Evolutionary conservation across 2,888 invertebrate genomes (phyloP), one percentile per base, ranked within the genome.

Genomic region (Hydropsyche betteni): DNA sequence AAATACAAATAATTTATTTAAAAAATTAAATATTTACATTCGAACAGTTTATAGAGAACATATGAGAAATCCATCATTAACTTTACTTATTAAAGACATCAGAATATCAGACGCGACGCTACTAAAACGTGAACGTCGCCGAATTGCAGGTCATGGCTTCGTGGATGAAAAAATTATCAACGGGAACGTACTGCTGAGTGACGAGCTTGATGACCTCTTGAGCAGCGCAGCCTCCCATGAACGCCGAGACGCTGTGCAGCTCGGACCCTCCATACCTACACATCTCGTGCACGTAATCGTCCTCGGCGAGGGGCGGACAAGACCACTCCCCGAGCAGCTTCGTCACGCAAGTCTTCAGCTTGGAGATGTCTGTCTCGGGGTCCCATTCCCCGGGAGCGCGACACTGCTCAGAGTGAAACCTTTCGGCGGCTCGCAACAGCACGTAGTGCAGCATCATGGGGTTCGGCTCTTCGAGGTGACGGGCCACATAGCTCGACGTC

Each of bases 181-280:
- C 90, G 52, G 99, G 99, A 82, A 96, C 94, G 85, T 97, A 99
- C 87, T 99, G 99, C 82, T 92, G 91, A 2, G 99, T 99, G 74
- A 98, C 90, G 75, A 99, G 88, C 87, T 99, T 99, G 80, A 98
- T 96, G 4, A 93, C 92, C 88, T 99, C 99, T 83, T 99, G 99
- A 6, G 98, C 98, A 36, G 94, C 94, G 83, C 96, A 94, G 4
- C 98, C 99, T 79, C 92, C 93, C 80, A 98, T 87, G 83, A 95
- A 95, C 5, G 99, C 94, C 10, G 98, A 96, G 10, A 99, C 91
- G 44, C 96, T 94, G 84, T 99, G 99, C 77, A 99, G 87, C 85
- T 99, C 98, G 8, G 95, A 91, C 8, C 96, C 98, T 10, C 98
- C 99, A 85, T 96, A 98, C 50, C 98, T 91, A 83, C 96, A 96